These are phyloP conservation scores for Catostomus latipinnis DNA, from an alignment of 2,797 vertebrate species.

Conservation along the genomic window DNA sequence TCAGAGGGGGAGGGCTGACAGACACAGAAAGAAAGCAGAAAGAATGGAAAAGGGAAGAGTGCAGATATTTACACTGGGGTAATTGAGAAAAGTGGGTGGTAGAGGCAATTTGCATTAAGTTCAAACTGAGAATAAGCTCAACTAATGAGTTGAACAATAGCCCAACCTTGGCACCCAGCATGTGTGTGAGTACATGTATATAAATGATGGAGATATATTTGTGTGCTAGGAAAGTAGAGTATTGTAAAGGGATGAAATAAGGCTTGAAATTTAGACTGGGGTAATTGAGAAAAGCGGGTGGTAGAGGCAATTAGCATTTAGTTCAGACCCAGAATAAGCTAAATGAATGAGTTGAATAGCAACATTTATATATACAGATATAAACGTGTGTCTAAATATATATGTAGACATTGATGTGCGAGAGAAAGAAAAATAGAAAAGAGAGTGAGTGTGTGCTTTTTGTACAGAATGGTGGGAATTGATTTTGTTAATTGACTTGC, in stretches of 20 bases:
- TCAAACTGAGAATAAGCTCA: constrained; percentile 54
- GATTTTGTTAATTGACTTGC: constrained; percentile 98
- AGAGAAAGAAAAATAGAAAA: constrained; percentile 40
- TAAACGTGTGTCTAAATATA: background rate
- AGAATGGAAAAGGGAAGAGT: constrained; percentile 54
- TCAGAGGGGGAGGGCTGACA: constrained; percentile 44
- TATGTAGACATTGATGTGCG: too few species aligned
- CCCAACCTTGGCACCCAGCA: constrained; percentile 42
- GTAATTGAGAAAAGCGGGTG: constrained; percentile 59
- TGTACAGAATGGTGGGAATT: constrained; percentile 84
- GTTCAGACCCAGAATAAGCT: constrained; percentile 56
- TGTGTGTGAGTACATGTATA: constrained; percentile 10
- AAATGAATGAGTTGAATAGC: constrained; percentile 48
- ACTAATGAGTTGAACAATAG: constrained; percentile 63
- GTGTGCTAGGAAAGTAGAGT: too few species aligned
- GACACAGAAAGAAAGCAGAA: constrained; percentile 38
- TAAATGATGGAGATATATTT: background rate
- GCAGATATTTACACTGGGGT: constrained; percentile 62
- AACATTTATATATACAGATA: too few species aligned
- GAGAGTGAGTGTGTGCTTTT: constrained; percentile 64
- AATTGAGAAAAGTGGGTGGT: constrained; percentile 60
- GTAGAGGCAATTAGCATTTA: constrained; percentile 60
- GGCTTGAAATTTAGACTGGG: too few species aligned
- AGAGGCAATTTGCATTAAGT: constrained; percentile 60
- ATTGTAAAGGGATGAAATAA: too few species aligned